Conservation (phyloP, 1,140 invertebrate species). For the Amphibalanus amphitrite region DNA sequence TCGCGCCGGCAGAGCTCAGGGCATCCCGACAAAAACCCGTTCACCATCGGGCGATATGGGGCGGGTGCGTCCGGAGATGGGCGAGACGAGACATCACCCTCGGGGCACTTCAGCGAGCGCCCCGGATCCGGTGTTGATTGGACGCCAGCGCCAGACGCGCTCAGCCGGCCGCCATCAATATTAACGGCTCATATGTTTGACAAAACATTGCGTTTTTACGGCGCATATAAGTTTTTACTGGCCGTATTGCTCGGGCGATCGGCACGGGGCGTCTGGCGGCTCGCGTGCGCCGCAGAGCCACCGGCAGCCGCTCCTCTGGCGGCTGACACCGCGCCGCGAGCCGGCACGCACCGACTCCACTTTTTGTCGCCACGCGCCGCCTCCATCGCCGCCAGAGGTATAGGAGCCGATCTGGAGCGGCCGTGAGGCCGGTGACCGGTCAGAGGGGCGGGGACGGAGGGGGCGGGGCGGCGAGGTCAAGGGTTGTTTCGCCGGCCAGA, state of each 20-base stretch:
- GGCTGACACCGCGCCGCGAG: background rate
- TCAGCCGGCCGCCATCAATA: background rate
- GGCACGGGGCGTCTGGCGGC: background rate
- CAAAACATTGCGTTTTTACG: background rate
- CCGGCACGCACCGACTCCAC: background rate
- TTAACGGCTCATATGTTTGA: constrained; percentile 1
- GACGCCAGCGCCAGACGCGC: background rate
- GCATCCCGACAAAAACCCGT: background rate
- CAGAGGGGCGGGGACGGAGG: too few species aligned
- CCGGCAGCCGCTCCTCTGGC: background rate
- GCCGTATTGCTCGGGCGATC: background rate
- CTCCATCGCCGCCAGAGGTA: background rate
- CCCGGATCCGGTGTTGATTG: background rate
- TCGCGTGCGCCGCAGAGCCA: background rate
- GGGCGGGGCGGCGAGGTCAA: background rate
- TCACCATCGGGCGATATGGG: background rate
- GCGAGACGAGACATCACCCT: background rate
- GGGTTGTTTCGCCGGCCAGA: background rate
- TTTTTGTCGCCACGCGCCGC: background rate
- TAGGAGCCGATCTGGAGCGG: background rate
- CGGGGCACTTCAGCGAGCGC: background rate
- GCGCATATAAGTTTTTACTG: background rate
- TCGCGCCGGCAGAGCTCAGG: background rate
- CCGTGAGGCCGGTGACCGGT: background rate
- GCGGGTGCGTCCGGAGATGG: too few species aligned